A percentile compares a stretch with the other conserved stretches of the same genome.
phyloP scores from a whole-genome alignment of 2,113 vertebrate genomes.

The Vanacampus margaritifer region DNA sequence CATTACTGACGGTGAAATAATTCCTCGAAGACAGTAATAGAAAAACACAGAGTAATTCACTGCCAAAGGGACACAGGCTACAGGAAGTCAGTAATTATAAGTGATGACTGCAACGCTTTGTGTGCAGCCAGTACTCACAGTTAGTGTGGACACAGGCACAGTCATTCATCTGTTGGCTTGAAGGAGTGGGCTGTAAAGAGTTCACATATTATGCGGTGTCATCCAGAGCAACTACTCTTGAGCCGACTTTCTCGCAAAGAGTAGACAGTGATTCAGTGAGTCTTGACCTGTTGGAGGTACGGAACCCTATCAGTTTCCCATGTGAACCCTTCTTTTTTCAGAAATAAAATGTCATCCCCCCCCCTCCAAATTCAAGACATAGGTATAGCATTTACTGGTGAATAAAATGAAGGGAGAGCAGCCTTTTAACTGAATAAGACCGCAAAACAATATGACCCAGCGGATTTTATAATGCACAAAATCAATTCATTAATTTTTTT shows the following conservation, averaged over 20 bases:
- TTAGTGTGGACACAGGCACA: constrained; percentile 4
- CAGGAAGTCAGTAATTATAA: constrained; percentile 30
- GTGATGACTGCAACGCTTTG: constrained; percentile 20
- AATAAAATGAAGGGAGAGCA: too few relatives aligned
- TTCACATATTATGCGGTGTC: neutral
- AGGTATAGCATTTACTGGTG: too few relatives aligned
- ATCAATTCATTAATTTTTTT: too few relatives aligned
- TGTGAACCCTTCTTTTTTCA: too few relatives aligned
- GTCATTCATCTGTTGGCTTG: constrained; percentile 11
- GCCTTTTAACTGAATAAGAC: too few relatives aligned
- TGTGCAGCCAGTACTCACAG: constrained; percentile 16
- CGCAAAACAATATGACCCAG: too few relatives aligned
- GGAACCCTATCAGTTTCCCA: too few relatives aligned
- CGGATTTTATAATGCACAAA: too few relatives aligned
- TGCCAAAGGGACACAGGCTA: constrained; percentile 20
- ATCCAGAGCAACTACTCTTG: neutral
- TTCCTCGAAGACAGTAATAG: neutral
- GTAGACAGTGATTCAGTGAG: neutral
- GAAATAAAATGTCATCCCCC: too few relatives aligned
- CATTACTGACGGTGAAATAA: constrained; percentile 18
- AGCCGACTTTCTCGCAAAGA: neutral
- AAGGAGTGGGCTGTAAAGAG: constrained; percentile 17
- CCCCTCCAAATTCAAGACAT: too few relatives aligned
- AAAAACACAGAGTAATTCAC: constrained; percentile 16
- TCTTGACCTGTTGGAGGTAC: too few relatives aligned